Evolutionary conservation across 2,113 vertebrate genomes (phyloP).

Genomic region (Mesitornis unicolor): DNA sequence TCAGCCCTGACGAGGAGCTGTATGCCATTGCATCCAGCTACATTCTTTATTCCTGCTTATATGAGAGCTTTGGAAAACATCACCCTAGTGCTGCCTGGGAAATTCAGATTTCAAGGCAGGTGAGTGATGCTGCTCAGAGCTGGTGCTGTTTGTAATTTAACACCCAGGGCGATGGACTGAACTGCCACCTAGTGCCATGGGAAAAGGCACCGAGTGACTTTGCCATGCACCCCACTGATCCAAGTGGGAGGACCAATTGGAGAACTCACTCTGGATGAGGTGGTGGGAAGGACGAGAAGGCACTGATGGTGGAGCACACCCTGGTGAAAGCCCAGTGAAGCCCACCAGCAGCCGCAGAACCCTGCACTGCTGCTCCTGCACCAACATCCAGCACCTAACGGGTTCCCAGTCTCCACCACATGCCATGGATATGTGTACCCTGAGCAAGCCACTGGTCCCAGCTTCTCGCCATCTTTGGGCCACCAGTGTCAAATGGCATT

Average conservation of each 20-base stretch:
- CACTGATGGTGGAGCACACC: accelerated
- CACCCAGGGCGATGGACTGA: accelerated
- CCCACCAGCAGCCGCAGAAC: background rate
- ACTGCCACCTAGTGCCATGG: background rate
- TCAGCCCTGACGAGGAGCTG: background rate
- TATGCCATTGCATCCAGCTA: background rate
- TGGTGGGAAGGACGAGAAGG: background rate
- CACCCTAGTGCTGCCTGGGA: background rate
- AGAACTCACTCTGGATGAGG: background rate
- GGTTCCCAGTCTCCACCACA: accelerated
- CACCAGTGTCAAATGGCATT: constrained; percentile 60
- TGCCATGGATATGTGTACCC: accelerated
- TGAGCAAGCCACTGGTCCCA: background rate
- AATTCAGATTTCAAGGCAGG: background rate
- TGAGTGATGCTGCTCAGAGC: background rate
- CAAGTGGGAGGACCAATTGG: accelerated
- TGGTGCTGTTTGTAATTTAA: background rate
- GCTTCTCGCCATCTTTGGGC: background rate
- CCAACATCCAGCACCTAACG: background rate
- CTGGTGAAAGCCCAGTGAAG: background rate
- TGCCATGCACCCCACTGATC: background rate
- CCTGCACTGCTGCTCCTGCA: background rate
- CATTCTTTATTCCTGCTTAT: background rate
- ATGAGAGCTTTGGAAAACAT: background rate
- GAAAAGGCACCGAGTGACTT: background rate